A percentile compares a stretch with the other conserved stretches of the same genome.
Conservation (phyloP, 2,113 vertebrate species). For the Zosterops hypoxanthus region DNA sequence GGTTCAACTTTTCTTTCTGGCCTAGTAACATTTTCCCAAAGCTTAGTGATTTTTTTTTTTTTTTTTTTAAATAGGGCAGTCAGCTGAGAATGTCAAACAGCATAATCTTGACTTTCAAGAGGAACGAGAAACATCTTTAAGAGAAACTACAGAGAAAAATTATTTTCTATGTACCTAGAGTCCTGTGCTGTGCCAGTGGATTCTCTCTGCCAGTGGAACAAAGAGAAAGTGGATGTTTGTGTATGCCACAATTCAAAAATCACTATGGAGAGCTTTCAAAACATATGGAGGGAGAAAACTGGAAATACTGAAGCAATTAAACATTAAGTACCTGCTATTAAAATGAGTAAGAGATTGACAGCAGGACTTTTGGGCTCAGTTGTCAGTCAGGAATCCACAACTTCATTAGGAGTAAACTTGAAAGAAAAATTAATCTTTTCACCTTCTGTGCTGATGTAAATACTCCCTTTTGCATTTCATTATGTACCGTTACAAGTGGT, state of each 20-base stretch:
- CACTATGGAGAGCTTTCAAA: not conserved
- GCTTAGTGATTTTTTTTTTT: not conserved
- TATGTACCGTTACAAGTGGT: not conserved
- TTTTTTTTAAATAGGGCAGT: not conserved
- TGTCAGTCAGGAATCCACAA: not conserved
- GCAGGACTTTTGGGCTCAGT: not conserved
- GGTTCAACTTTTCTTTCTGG: not conserved
- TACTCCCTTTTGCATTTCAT: not conserved
- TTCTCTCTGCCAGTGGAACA: not conserved
- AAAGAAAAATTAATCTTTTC: not conserved
- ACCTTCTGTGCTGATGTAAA: not conserved
- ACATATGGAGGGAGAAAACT: not conserved
- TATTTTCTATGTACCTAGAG: not conserved
- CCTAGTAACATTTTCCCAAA: not conserved
- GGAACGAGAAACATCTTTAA: not conserved
- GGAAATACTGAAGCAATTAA: not conserved
- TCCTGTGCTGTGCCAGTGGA: not conserved
- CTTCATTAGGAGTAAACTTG: not conserved
- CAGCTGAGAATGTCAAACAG: not conserved
- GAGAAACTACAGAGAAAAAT: not conserved
- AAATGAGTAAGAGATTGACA: not conserved
- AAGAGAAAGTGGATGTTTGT: not conserved
- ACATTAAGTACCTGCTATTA: not conserved
- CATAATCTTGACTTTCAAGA: not conserved
- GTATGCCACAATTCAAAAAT: not conserved